Evolutionary conservation across 2,888 invertebrate genomes (phyloP).

Genomic region (Stictocephala bisonia): DNA sequence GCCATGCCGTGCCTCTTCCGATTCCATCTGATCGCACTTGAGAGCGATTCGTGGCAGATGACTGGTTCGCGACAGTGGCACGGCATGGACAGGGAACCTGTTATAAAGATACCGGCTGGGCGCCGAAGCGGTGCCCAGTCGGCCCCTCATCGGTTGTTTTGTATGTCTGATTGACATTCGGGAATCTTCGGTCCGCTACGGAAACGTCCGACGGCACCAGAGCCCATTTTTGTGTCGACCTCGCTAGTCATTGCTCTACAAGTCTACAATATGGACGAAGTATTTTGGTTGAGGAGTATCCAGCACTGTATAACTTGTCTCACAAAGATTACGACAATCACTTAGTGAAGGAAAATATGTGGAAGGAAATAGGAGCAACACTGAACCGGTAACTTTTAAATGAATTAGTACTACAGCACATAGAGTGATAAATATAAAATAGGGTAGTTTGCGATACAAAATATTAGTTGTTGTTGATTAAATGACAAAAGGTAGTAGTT

Average conservation of each 20-base stretch:
- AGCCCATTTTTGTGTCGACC: neutral
- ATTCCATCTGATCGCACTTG: neutral
- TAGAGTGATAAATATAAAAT: neutral
- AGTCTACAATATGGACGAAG: neutral
- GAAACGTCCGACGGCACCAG: neutral
- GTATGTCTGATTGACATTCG: neutral
- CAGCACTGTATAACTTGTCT: constrained; percentile 14
- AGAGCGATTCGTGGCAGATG: neutral
- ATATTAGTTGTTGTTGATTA: too few relatives aligned
- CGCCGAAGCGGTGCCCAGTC: neutral
- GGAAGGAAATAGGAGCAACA: neutral
- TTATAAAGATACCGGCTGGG: constrained; percentile 5
- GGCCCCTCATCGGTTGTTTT: neutral
- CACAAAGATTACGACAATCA: constrained; percentile 22
- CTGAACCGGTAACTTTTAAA: neutral
- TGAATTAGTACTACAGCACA: neutral
- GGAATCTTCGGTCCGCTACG: neutral
- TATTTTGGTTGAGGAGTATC: neutral
- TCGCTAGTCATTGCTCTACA: neutral
- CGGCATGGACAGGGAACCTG: neutral
- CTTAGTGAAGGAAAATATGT: neutral
- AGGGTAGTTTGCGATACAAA: too few relatives aligned
- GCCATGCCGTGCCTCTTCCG: constrained; percentile 19
- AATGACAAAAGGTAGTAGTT: neutral
- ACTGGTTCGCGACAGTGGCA: neutral